These are phyloP conservation scores for Acronicta leporina DNA, from an alignment of 2,888 invertebrate species.

Conservation along the genomic window DNA sequence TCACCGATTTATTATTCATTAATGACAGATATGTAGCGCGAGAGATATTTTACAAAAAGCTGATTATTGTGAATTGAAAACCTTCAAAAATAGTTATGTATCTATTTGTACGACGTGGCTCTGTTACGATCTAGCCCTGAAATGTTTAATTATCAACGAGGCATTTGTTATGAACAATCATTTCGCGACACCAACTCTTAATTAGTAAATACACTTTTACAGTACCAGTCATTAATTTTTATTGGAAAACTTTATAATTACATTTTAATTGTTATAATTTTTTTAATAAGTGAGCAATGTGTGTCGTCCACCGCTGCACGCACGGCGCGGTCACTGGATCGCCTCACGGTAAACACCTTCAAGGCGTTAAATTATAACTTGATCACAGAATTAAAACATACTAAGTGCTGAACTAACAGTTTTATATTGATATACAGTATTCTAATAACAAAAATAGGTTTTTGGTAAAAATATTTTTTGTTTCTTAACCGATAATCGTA, in stretches of 20 bases:
- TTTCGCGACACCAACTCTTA: conserved; percentile 59
- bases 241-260: conserved; percentile 60
- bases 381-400: conserved; percentile 83
- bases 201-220: conserved; percentile 62
- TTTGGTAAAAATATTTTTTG: conserved; percentile 82
- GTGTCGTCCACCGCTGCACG: conserved; percentile 41
- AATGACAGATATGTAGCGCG: conserved; percentile 82
- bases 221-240: conserved; percentile 70
- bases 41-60: conserved; percentile 73
- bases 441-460: conserved; percentile 85
- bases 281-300: conserved; percentile 52
- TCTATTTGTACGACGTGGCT: conserved; percentile 37
- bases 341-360: conserved; percentile 62
- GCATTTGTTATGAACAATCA: conserved; percentile 23
- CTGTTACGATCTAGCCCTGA: conserved; percentile 18
- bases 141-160: conserved; percentile 31
- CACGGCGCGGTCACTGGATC: conserved; percentile 3
- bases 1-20: conserved; percentile 46
- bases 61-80: conserved; percentile 62
- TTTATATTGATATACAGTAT: conserved; percentile 75
- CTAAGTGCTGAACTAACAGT: conserved; percentile 75
- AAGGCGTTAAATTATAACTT: conserved; percentile 74
- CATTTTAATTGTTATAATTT: conserved; percentile 53
- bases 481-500: conserved; percentile 75
- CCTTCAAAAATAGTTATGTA: conserved; percentile 55